Evolutionary conservation across 2,888 invertebrate species (phyloP), one percentile per base, ranked within the genome.

Genomic region (Drosophila prostipennis): DNA sequence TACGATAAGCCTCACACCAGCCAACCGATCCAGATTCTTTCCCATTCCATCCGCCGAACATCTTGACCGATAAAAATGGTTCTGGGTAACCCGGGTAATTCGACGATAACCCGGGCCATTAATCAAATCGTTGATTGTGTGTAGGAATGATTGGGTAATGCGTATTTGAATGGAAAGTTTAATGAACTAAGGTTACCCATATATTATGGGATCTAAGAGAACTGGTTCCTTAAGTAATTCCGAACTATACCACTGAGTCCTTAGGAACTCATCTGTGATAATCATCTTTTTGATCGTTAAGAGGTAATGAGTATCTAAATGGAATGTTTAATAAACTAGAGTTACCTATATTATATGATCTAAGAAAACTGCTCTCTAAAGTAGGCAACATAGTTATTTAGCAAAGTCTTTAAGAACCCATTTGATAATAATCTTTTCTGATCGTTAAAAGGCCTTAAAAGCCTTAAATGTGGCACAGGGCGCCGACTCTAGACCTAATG

Each of bases 1-100:
- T 82, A 87, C 73, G 80, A 65, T 87, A 76, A 82, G 76, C 78
- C 78, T 82, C 83, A 87, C 81, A 72, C 81, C 75, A 58, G 73
- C 88, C 75, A 58, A 4, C 37, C 32, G 34, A 10, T 34, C 70
- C 39, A 53, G 51, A 40, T 16, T 26, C 26, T 26, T 26, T 26
- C 6, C 26, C 4, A 26, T 26, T 26, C 26, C 5, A 6, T 42
- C 8, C 14, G 1, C 34, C 8, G 34, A 19, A 36, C 13, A 13
- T 13, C 16, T 29, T 60, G 64, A 32, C 64, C 43, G 37, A 64
- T 43, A 51, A 64, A 67, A 67, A 26, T 11, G 16, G 45, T 67
- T 54, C 32, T 14, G 43, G 32, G 23, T 16, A 67, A n/a, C 11
- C 7, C 8, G 52, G 29, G 39, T 19, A 19, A 37, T 29, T n/a